These are phyloP conservation scores for Atta colombica DNA, from an alignment of 1,140 invertebrate species.

Conservation along the genomic window DNA sequence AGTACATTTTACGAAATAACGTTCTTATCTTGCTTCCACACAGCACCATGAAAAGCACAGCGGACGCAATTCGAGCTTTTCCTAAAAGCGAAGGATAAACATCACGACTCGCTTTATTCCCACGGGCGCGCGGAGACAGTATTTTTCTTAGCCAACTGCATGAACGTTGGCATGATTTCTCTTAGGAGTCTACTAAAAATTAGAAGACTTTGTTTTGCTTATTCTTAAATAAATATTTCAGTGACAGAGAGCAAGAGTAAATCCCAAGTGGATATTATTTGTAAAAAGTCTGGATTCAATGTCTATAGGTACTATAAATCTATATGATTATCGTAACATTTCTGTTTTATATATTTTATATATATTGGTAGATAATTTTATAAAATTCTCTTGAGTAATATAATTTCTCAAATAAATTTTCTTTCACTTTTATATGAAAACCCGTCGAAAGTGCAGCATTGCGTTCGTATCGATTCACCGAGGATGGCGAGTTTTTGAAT, in stretches of 20 bases:
- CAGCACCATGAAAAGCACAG: constrained; percentile 17
- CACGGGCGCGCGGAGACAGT: constrained; percentile 47
- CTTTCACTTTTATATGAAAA: background rate
- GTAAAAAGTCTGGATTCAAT: background rate
- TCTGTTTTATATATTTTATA: background rate
- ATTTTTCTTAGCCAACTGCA: constrained; percentile 53
- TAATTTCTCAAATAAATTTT: constrained; percentile 4
- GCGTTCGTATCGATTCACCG: background rate
- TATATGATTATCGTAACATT: constrained; percentile 5
- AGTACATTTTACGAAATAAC: constrained; percentile 46
- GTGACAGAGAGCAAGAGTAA: background rate
- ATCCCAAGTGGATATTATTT: constrained; percentile 23
- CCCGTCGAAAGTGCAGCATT: background rate
- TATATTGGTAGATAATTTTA: background rate
- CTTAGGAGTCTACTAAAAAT: constrained; percentile 61
- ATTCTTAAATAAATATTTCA: constrained; percentile 45
- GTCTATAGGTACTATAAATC: background rate
- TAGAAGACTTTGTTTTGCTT: constrained; percentile 54
- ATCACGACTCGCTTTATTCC: constrained; percentile 60
- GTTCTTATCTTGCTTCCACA: constrained; percentile 35
- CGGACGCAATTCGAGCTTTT: constrained; percentile 49
- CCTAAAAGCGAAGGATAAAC: constrained; percentile 61
- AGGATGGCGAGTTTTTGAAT: background rate
- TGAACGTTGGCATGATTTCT: constrained; percentile 57
- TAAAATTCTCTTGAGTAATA: background rate